These are phyloP conservation scores for Corythornis vintsioides DNA, from an alignment of 2,113 vertebrate genomes.

Conservation along the genomic window DNA sequence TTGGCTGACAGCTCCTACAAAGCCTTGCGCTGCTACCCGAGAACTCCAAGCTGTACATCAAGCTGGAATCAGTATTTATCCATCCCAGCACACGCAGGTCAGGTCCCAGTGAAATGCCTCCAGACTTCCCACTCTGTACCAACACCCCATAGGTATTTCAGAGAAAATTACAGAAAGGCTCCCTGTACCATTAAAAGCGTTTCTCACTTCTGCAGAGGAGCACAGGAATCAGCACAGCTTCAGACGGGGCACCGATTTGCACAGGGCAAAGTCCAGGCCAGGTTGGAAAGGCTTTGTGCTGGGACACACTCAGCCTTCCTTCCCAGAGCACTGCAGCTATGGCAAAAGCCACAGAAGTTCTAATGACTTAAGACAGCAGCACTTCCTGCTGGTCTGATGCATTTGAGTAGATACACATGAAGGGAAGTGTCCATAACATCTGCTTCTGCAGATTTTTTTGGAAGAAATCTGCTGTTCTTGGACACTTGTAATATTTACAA, in stretches of 20 bases:
- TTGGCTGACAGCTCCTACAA: neutral
- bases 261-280: neutral
- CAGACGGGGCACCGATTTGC: neutral
- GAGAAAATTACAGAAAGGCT: neutral
- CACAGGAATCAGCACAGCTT: neutral
- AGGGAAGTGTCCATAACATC: neutral
- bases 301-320: neutral
- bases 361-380: neutral
- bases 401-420: neutral
- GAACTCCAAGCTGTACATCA: neutral
- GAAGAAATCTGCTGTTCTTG: neutral
- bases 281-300: neutral
- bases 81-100: fast-evolving
- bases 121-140: neutral
- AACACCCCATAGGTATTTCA: neutral
- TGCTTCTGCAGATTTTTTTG: neutral
- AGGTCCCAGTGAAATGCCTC: neutral
- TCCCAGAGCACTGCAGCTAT: neutral
- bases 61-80: neutral
- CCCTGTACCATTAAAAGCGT: neutral
- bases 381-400: neutral
- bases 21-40: neutral
- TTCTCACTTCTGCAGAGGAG: neutral
- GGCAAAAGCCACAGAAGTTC: neutral
- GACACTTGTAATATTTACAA: neutral